phyloP scores from a whole-genome alignment of 2,888 invertebrate genomes.

The Adineta ricciae region DNA sequence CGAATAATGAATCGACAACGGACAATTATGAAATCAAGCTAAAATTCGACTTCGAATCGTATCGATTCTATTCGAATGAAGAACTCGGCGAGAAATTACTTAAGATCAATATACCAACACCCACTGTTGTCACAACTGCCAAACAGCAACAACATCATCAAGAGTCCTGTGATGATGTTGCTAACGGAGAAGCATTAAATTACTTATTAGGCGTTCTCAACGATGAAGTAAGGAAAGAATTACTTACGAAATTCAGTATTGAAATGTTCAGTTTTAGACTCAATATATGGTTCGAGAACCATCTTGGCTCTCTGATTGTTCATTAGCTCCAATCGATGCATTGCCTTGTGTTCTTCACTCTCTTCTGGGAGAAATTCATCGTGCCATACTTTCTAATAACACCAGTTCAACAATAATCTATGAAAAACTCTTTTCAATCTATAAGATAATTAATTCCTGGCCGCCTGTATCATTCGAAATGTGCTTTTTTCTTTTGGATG shows the following conservation, averaged over 20 bases:
- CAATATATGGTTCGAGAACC: slow-evolving; percentile 5
- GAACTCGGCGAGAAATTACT: not conserved
- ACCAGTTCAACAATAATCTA: not conserved
- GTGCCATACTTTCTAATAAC: not conserved
- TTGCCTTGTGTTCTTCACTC: not conserved
- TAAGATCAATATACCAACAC: not conserved
- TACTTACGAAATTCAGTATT: not conserved
- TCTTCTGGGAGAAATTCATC: not conserved
- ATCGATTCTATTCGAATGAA: not conserved
- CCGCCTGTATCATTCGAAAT: slow-evolving; percentile 1
- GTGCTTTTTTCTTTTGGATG: slow-evolving; percentile 11
- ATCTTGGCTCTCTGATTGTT: slow-evolving; percentile 2
- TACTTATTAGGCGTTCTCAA: slow-evolving; percentile 1
- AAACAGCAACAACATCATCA: not conserved
- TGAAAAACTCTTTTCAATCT: not conserved
- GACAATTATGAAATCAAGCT: slow-evolving; percentile 2
- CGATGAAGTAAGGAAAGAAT: not conserved
- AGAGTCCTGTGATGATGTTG: not conserved
- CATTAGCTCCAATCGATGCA: not conserved
- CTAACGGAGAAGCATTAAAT: not conserved
- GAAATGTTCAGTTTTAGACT: not conserved
- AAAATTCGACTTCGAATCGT: not conserved
- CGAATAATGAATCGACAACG: not conserved
- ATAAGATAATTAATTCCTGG: slow-evolving; percentile 10
- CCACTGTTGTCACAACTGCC: not conserved